Conservation (phyloP, 2,113 vertebrate species). For the Lichenostomus cassidix region DNA sequence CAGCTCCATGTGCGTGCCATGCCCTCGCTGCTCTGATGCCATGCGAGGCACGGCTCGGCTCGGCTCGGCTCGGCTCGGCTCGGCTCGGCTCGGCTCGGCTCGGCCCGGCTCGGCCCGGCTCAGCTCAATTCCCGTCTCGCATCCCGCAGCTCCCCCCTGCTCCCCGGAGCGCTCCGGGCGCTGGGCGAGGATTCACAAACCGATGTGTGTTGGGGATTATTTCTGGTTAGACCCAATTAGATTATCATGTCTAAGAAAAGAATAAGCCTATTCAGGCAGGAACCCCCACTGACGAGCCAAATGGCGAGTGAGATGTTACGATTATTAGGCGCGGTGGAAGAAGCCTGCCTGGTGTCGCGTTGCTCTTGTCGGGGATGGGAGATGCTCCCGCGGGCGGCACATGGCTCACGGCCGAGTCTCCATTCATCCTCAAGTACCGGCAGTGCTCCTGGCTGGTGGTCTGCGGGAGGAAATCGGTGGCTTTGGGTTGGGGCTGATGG, state of each 20-base stretch:
- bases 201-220: slow-evolving; percentile 32
- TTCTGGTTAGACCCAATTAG: slow-evolving; percentile 63
- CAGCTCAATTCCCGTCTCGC: not conserved
- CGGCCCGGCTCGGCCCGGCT: not conserved
- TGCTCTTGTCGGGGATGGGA: not conserved
- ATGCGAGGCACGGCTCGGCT: not conserved
- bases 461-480: not conserved
- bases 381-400: not conserved
- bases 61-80: too few relatives aligned
- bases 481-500: not conserved
- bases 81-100: not conserved
- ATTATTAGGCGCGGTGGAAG: not conserved
- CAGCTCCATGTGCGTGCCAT: not conserved
- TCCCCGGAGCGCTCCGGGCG: not conserved
- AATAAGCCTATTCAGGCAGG: slow-evolving; percentile 35
- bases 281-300: slow-evolving; percentile 25
- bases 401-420: not conserved
- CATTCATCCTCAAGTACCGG: accelerated
- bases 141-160: not conserved
- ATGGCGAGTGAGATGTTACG: slow-evolving; percentile 46
- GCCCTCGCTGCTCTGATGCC: not conserved
- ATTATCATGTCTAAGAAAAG: slow-evolving; percentile 60
- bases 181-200: not conserved
- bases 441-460: not conserved
- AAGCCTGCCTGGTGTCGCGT: not conserved